phyloP scores from a whole-genome alignment of 2,888 invertebrate genomes.

The Empis livida region DNA sequence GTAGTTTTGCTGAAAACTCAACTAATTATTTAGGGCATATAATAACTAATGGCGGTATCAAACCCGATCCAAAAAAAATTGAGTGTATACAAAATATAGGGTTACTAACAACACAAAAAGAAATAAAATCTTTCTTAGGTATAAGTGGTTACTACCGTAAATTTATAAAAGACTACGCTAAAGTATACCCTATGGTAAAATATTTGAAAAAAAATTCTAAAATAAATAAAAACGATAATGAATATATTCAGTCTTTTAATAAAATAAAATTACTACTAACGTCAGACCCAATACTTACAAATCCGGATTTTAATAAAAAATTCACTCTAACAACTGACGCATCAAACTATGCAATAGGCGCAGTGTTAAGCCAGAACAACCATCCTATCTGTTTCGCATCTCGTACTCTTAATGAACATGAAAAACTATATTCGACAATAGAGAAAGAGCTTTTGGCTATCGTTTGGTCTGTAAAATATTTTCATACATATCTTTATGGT shows the following conservation, averaged over 20 bases:
- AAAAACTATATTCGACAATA: slow-evolving; percentile 3
- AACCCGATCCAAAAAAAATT: slow-evolving; percentile 9
- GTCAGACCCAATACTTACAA: too few relatives aligned
- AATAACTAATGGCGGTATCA: slow-evolving; percentile 8
- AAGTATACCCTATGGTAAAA: too few relatives aligned
- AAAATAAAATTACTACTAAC: too few relatives aligned
- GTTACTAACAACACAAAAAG: slow-evolving; percentile 9
- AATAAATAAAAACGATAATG: too few relatives aligned
- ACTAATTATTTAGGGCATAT: slow-evolving; percentile 11
- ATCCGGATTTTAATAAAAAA: neutral
- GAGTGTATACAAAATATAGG: neutral
- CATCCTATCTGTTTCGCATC: slow-evolving; percentile 4
- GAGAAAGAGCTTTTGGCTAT: slow-evolving; percentile 8
- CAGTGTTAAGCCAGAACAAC: slow-evolving; percentile 2
- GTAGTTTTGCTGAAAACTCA: slow-evolving; percentile 6
- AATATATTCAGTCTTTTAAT: too few relatives aligned
- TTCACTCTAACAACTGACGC: slow-evolving; percentile 4
- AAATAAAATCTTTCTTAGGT: slow-evolving; percentile 12
- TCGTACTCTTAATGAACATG: slow-evolving; percentile 7
- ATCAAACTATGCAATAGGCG: slow-evolving; percentile 2
- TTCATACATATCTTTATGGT: slow-evolving; percentile 7
- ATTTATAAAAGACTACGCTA: slow-evolving; percentile 4
- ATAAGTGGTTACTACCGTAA: slow-evolving; percentile 8
- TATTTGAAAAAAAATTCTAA: too few relatives aligned
- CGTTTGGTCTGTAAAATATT: slow-evolving; percentile 4